Evolutionary conservation across 1,140 invertebrate genomes (phyloP), one percentile per base, ranked within the genome.

Genomic region (Drosophila sturtevanti): DNA sequence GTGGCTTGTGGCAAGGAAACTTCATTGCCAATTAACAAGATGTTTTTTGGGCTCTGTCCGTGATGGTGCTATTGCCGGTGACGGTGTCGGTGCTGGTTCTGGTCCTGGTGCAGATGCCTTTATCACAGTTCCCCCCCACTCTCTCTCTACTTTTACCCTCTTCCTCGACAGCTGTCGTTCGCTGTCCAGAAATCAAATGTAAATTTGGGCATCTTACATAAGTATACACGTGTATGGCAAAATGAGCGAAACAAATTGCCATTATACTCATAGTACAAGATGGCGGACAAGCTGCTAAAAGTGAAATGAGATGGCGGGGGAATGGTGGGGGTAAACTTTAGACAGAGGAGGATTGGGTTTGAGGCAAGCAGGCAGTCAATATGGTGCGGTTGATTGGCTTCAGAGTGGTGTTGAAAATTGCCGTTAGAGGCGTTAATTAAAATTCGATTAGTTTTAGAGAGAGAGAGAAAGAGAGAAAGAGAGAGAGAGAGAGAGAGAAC

Each of bases 351-450:
- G 22, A 4, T 24, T 3, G 22, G 22, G 4, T 1, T 1, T 24
- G 7, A 10, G 11, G n/a, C 34, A 34, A 31, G 31, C 55, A 18
- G 41, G 60, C 61, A 63, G 61, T 52, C 61, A 63, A 63, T 63
- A 63, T 51, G 61, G 61, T 44, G 44, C 41, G 41, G 21, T 52
- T 52, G 61, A 63, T 63, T 63, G 44, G 61, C 61, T 41, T 62
- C 34, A 48, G 24, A 44, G 22, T 14, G 27, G 31, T 44, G 27
- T 31, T 24, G 24, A 31, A 34, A 21, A 34, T 34, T 27, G 41
- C 44, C 61, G 31, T 63, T 63, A 52, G 44, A 63, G 61, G 44
- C 61, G 61, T 63, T 63, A 63, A 63, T 63, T 63, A 63, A 63
- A 63, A 63, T 63, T 63, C 61, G 61, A 63, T 63, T 63, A 63